Percentiles rank a stretch among this genome's conserved stretches.
These are phyloP conservation scores for Amphimallon solstitiale DNA, from an alignment of 2,888 invertebrate species.

Conservation along the genomic window DNA sequence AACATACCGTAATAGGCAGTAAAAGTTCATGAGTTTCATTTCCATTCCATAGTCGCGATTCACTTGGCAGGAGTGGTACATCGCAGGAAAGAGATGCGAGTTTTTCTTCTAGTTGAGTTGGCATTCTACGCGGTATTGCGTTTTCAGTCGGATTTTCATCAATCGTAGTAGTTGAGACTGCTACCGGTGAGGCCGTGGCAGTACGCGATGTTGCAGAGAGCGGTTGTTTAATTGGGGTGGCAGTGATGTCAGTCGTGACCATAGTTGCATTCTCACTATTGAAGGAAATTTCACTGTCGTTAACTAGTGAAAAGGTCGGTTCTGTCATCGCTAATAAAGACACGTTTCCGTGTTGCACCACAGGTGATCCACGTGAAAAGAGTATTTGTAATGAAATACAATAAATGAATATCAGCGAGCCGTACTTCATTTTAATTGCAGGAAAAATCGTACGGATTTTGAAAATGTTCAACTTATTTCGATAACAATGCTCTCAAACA, in stretches of 20 bases:
- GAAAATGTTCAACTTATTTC: background rate
- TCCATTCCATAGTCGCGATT: conserved; percentile 75
- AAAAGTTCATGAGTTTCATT: conserved; percentile 78
- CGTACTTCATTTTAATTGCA: conserved; percentile 37
- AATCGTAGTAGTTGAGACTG: conserved; percentile 17
- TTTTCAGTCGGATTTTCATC: conserved; percentile 36
- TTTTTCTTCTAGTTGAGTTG: conserved; percentile 70
- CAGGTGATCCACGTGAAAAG: conserved; percentile 54
- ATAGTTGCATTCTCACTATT: background rate
- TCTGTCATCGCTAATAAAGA: conserved; percentile 62
- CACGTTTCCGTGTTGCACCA: conserved; percentile 58
- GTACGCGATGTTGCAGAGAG: conserved; percentile 5
- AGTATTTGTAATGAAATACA: conserved; percentile 32
- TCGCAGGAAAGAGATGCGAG: conserved; percentile 74
- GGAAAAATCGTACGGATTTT: too few relatives aligned
- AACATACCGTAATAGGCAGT: conserved; percentile 73
- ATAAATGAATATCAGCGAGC: conserved; percentile 33
- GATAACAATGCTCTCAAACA: too few relatives aligned
- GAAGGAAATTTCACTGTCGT: conserved; percentile 56
- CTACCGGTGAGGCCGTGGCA: conserved; percentile 1
- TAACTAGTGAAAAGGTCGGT: conserved; percentile 60
- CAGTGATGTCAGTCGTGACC: conserved; percentile 11
- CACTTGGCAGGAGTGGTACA: conserved; percentile 71
- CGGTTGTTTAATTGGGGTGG: conserved; percentile 6
- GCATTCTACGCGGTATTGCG: conserved; percentile 54